Conservation (phyloP, 2,888 invertebrate species). For the Epinotia brunnichana region DNA sequence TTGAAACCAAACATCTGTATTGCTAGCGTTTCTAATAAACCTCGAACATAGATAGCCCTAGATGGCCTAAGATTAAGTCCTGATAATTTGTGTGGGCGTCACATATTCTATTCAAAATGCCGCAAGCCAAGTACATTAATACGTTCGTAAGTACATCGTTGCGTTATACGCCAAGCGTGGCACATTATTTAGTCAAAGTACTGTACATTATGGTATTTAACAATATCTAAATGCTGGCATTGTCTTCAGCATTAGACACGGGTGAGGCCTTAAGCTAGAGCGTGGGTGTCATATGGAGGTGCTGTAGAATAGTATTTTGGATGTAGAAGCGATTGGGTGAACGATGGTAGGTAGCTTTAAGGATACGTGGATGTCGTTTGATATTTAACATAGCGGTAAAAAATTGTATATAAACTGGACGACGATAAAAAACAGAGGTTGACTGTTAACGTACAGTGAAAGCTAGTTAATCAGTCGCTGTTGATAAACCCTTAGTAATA, state of each 20-base stretch:
- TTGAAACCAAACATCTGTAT: background rate
- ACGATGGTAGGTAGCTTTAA: no score
- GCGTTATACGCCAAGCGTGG: constrained; percentile 55
- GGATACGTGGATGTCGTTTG: no score
- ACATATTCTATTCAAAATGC: constrained; percentile 22
- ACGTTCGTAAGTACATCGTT: constrained; percentile 30
- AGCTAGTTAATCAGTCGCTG: no score
- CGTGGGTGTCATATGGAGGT: constrained; percentile 64
- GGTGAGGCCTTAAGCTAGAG: constrained; percentile 63
- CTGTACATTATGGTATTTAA: constrained; percentile 75
- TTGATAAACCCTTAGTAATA: no score
- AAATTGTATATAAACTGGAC: no score
- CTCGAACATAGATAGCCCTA: constrained; percentile 8
- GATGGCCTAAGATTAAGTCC: constrained; percentile 19
- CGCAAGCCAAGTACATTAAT: constrained; percentile 24
- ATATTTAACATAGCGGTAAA: no score
- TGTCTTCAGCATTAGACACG: constrained; percentile 76
- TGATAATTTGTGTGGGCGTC: constrained; percentile 26
- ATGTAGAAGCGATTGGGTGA: constrained; percentile 7
- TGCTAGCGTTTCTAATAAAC: background rate
- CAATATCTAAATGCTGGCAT: constrained; percentile 77
- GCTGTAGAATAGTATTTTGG: constrained; percentile 12
- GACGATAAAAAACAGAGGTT: no score
- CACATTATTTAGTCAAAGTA: constrained; percentile 70
- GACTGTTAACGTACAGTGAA: no score